Evolutionary conservation across 2,888 invertebrate genomes (phyloP), one percentile per base, ranked within the genome.

Genomic region (Morpho deidamia): DNA sequence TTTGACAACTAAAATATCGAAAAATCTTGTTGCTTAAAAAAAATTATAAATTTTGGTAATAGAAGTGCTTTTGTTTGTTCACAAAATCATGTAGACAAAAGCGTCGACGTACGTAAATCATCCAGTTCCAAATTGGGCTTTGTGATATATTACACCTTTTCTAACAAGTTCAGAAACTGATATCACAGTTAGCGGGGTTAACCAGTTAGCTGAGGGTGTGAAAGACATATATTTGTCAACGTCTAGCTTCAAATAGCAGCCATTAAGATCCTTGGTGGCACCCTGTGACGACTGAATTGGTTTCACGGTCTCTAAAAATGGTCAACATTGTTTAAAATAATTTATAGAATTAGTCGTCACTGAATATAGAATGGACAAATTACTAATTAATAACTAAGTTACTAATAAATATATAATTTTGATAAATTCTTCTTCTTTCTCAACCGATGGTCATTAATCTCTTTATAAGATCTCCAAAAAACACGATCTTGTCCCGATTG

Each of bases 201-300:
- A 80, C 78, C 79, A 77, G 77, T 78, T 76, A 70, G 72, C 71
- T 69, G 58, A 61, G 65, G 65, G 67, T 67, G 72, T 70, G 74
- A 67, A 70, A 69, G 74, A 76, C 74, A 71, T 59, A 68, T 75
- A 81, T 85, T 82, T 82, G 81, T 85, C 85, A 84, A 77, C 65
- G 85, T 85, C 84, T 72, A 63, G 70, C 74, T 74, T 83, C 84
- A 82, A 85, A 85, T 85, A 78, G 85, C 79, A 62, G 66, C 76
- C 78, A 85, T 85, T 85, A 84, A 83, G 83, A 82, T 83, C 74
- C 72, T 8, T 71, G 69, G 74, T 76, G 74, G 75, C 66, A 66
- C 69, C 66, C 66, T 68, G 72, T 75, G 79, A 81, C 81, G 76
- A 80, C 79, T 81, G 73, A 61, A 56, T 33, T 51, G 10, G 51